These are phyloP conservation scores for Nanorana parkeri DNA, from an alignment of 2,113 vertebrate genomes.

Conservation along the genomic window DNA sequence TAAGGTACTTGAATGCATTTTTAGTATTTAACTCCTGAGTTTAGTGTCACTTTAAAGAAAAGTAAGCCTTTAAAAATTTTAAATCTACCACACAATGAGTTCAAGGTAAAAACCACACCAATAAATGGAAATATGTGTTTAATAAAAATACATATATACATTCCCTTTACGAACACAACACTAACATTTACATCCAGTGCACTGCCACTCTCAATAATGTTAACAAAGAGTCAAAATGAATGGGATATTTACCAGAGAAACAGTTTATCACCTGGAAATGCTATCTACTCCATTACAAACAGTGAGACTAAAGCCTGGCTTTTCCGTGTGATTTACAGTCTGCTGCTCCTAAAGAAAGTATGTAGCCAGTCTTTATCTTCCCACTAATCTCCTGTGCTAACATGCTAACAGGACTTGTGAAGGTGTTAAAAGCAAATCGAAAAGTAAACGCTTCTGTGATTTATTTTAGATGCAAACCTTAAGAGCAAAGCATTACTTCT, in stretches of 20 bases:
- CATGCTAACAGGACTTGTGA: conserved; percentile 59
- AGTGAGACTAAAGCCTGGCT: conserved; percentile 46
- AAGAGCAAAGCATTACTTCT: conserved; percentile 51
- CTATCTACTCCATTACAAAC: conserved; percentile 49
- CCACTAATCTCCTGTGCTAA: conserved; percentile 5
- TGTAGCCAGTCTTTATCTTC: conserved; percentile 25
- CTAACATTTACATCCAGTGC: neutral
- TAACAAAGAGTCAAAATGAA: conserved; percentile 20
- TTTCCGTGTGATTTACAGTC: conserved; percentile 55
- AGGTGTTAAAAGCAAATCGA: conserved; percentile 58
- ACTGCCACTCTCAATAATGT: conserved; percentile 1
- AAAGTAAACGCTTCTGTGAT: conserved; percentile 56
- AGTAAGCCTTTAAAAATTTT: no score
- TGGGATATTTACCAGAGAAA: conserved; percentile 61
- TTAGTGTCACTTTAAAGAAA: no score
- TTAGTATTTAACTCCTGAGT: no score
- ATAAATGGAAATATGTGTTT: no score
- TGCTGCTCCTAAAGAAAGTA: conserved; percentile 41
- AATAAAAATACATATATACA: no score
- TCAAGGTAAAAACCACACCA: no score
- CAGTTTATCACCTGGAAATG: conserved; percentile 57
- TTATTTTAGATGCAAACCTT: conserved; percentile 57
- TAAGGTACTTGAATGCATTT: no score
- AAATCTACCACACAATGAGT: no score
- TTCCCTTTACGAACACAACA: neutral